Evolutionary conservation across 53 echinoderm and acorn worm genomes (phyloP).

Genomic region (Henricia sp.): DNA sequence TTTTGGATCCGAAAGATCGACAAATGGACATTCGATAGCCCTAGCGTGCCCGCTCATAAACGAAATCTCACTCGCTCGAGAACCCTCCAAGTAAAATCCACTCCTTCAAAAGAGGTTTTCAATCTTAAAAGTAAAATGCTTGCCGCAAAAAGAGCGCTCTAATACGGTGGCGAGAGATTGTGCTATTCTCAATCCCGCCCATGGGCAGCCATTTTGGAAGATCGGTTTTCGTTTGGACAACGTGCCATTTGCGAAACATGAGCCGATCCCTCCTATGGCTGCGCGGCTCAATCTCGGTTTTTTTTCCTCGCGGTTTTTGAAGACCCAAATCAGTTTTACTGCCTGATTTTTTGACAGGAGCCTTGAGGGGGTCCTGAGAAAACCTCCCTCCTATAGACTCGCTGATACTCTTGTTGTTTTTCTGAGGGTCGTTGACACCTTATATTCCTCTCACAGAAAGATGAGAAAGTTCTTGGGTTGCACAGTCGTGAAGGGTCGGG

Average conservation of each 20-base stretch:
- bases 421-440: constrained; percentile 45
- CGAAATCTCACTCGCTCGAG: neutral
- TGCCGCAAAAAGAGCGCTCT: neutral
- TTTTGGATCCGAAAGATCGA: neutral
- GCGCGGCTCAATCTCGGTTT: constrained; percentile 9
- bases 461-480: neutral
- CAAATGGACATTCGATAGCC: constrained; percentile 19
- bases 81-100: no score
- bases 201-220: constrained; percentile 55
- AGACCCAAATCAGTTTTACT: neutral
- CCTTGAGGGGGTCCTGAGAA: constrained; percentile 8
- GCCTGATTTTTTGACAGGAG: constrained; percentile 26
- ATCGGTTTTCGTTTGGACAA: constrained; percentile 44
- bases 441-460: neutral
- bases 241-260: constrained; percentile 52
- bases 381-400: neutral
- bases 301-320: neutral
- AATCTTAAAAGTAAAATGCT: neutral
- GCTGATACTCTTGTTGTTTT: neutral
- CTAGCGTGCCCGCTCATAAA: neutral
- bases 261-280: constrained; percentile 28
- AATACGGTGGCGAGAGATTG: constrained; percentile 6
- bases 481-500: constrained; percentile 27
- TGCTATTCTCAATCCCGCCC: constrained; percentile 19
- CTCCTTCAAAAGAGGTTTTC: constrained; percentile 36